These are phyloP conservation scores for Akabosia matsudoensis DNA, from an alignment of 1,140 invertebrate species.

Conservation along the genomic window DNA sequence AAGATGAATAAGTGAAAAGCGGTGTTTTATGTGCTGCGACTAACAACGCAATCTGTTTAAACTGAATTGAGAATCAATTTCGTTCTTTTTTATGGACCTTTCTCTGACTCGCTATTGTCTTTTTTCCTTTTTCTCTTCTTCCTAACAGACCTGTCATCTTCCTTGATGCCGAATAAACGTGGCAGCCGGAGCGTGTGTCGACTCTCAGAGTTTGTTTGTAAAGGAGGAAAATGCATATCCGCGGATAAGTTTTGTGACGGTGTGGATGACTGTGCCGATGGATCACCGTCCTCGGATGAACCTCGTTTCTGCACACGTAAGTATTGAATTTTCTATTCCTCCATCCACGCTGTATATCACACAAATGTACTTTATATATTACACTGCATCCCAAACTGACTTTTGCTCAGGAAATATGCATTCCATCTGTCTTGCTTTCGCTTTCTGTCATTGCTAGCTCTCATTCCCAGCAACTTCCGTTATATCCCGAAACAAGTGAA, in stretches of 20 bases:
- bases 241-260: slow-evolving; percentile 81
- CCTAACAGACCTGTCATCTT: slow-evolving; percentile 13
- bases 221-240: slow-evolving; percentile 73
- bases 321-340: slow-evolving; percentile 39
- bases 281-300: slow-evolving; percentile 64
- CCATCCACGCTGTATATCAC: neutral
- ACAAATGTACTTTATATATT: no score
- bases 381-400: no score
- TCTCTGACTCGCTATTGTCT: neutral
- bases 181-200: slow-evolving; percentile 56
- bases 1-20: neutral
- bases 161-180: slow-evolving; percentile 24
- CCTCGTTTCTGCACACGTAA: slow-evolving; percentile 73
- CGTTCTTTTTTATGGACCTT: neutral
- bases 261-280: slow-evolving; percentile 73
- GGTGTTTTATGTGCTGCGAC: neutral
- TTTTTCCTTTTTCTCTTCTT: neutral
- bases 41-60: neutral
- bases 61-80: slow-evolving; percentile 7
- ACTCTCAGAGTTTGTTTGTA: slow-evolving; percentile 77
- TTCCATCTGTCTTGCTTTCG: no score
- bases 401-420: no score
- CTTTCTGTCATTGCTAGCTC: no score
- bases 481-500: no score
- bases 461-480: no score